Evolutionary conservation across 1,140 invertebrate genomes (phyloP).

Genomic region (Drosophila nannoptera): DNA sequence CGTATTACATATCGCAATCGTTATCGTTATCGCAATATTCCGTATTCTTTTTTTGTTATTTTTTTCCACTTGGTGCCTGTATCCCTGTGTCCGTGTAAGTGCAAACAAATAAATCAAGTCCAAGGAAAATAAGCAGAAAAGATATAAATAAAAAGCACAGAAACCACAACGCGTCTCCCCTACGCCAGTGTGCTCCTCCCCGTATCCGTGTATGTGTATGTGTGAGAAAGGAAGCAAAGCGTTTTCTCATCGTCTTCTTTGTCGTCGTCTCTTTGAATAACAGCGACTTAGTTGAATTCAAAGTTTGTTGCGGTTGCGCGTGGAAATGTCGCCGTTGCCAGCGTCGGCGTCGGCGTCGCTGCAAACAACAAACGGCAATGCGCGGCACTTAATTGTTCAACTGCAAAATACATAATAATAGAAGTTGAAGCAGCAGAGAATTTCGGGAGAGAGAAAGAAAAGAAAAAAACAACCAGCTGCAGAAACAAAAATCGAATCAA

Average conservation of each 20-base stretch:
- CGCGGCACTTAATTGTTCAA: constrained; percentile 49
- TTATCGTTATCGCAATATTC: constrained; percentile 20
- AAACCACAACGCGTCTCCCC: constrained; percentile 30
- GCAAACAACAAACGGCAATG: constrained; percentile 54
- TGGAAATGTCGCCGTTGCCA: constrained; percentile 48
- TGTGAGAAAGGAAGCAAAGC: constrained; percentile 37
- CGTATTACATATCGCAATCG: constrained; percentile 13
- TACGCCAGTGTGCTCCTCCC: constrained; percentile 18
- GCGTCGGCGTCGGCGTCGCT: constrained; percentile 49
- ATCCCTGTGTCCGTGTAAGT: constrained; percentile 11
- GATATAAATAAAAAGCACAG: constrained; percentile 17
- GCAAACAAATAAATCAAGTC: constrained; percentile 31
- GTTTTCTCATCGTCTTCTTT: constrained; percentile 23
- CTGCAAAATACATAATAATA: constrained; percentile 46
- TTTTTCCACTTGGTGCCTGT: constrained; percentile 18
- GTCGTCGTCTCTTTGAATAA: constrained; percentile 20
- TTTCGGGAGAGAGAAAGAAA: too few species aligned
- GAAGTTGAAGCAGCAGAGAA: constrained; percentile 6
- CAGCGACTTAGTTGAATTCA: constrained; percentile 17
- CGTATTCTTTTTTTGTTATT: constrained; percentile 33
- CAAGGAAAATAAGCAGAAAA: constrained; percentile 14
- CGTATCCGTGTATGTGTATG: constrained; percentile 21
- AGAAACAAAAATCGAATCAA: neutral
- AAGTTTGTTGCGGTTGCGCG: constrained; percentile 47
- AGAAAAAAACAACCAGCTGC: constrained; percentile 8